Conservation (phyloP, 2,797 vertebrate genomes). For the Pygocentrus nattereri region DNA sequence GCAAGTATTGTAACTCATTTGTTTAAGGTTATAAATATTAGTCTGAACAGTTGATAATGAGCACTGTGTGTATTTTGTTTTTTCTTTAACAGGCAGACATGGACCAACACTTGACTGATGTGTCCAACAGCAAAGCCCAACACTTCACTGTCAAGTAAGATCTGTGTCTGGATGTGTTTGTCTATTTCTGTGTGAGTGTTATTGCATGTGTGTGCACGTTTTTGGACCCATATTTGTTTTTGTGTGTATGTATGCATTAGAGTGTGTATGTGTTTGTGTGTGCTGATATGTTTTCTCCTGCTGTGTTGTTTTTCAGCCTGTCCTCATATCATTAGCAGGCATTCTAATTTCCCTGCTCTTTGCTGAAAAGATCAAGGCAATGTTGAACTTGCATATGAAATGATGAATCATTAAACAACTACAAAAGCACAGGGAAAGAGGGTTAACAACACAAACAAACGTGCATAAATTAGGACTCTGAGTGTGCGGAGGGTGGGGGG, state of each 20-base stretch:
- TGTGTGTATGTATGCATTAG: background rate
- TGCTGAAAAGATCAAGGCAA: slow-evolving; percentile 76
- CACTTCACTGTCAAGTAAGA: slow-evolving; percentile 44
- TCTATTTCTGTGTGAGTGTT: background rate
- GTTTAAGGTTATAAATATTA: too few relatives aligned
- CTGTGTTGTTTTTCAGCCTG: slow-evolving; percentile 21
- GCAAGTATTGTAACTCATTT: too few relatives aligned
- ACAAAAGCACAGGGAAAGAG: slow-evolving; percentile 72
- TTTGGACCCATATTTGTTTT: too few relatives aligned
- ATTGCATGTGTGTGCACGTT: background rate
- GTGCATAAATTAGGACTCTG: slow-evolving; percentile 56
- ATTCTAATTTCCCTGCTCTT: slow-evolving; percentile 52
- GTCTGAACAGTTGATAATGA: background rate
- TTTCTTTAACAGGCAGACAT: slow-evolving; percentile 34
- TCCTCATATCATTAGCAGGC: slow-evolving; percentile 51
- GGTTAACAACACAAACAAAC: slow-evolving; percentile 70
- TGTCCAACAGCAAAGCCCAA: slow-evolving; percentile 27
- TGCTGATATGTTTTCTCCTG: slow-evolving; percentile 18
- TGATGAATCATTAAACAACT: slow-evolving; percentile 78
- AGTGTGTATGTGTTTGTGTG: background rate
- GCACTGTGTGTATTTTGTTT: background rate
- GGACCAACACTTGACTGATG: slow-evolving; percentile 28
- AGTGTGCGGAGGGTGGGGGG: background rate
- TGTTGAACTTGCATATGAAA: slow-evolving; percentile 72
- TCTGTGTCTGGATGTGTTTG: slow-evolving; percentile 34